Base-by-base conservation (phyloP, 2,797 vertebrate genomes). In the Thaleichthys pacificus region DNA sequence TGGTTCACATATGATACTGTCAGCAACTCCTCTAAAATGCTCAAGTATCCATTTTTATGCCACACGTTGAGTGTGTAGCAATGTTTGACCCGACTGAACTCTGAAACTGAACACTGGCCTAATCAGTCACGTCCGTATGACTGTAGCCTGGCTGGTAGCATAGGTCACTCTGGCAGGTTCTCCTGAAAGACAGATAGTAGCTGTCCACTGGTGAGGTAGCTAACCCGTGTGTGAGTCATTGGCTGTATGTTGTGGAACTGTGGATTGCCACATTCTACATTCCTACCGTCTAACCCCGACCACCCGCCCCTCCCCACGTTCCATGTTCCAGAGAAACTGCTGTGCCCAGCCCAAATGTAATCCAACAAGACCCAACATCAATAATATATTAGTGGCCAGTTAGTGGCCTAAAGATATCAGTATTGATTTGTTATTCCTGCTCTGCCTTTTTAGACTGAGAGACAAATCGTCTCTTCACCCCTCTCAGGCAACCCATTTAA, bases 311-410 rank as follows among this genome's bases (percentile, higher is more conserved):
- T 12, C 42, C 9, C 9, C 42, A 47, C 38, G 68, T 56, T 26
- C 26, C 2, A 72, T 67, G 66, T 86, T 91, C 86, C 89, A 84
- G 89, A 91, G 89, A 86, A 88, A 90, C 79, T 89, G 85, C 85
- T 79, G 78, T 70, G 84, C 74, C 42, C 75, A 74, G 81, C 78
- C 81, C 78, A 85, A 87, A 86, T 89, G 81, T 88, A 93, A 90
- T 88, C 85, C 76, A 84, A 84, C 58, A 47, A 83, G 85, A 82
- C 82, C 80, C 77, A 81, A 81, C 89, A 83, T 91, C 87, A 85
- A 85, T 91, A 93, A 91, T 89, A 87, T 88, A 92, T 89, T 91
- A 91, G 85, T 79, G 84, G 82, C 82, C 86, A 72, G 84, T 89
- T 90, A 87, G 69, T 79, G 61, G 87, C 83, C 91, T 91, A 91